phyloP scores from a whole-genome alignment of 2,797 vertebrate species.

The Rhinatrema bivittatum region DNA sequence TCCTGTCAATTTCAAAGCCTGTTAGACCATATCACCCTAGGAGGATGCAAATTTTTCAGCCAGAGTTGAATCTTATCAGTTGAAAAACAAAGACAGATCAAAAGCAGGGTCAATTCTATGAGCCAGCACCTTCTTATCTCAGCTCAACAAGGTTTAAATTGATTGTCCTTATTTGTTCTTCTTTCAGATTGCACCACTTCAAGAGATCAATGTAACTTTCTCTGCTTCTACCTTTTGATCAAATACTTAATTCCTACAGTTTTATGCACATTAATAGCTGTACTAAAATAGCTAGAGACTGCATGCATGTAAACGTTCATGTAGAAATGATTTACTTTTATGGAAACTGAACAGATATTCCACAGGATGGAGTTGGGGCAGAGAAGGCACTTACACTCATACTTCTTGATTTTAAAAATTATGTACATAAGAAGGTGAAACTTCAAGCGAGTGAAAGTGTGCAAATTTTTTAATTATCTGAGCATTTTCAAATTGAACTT shows the following conservation, averaged over 20 bases:
- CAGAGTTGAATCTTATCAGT: conserved; percentile 14
- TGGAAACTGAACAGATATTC: too few species aligned
- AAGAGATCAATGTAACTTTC: conserved; percentile 40
- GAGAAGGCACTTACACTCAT: too few species aligned
- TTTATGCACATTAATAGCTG: too few species aligned
- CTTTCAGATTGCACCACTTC: conserved; percentile 33
- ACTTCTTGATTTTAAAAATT: too few species aligned
- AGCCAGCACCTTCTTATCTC: conserved; percentile 47
- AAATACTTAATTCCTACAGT: conserved; percentile 48
- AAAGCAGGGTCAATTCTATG: conserved; percentile 17
- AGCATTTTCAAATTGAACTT: too few species aligned
- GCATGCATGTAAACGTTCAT: too few species aligned
- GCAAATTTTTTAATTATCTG: too few species aligned
- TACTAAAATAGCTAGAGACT: too few species aligned
- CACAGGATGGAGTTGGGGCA: too few species aligned
- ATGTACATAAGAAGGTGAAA: too few species aligned
- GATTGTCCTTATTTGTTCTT: conserved; percentile 46
- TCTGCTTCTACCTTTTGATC: conserved; percentile 42
- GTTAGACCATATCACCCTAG: conserved; percentile 3
- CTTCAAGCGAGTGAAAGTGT: too few species aligned
- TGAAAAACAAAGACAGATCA: conserved; percentile 43
- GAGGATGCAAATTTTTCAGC: conserved; percentile 3
- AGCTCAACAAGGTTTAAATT: conserved; percentile 46
- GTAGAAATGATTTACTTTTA: too few species aligned
- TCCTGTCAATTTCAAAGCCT: neutral